Evolutionary conservation across 2,888 invertebrate genomes (phyloP), one percentile per base, ranked within the genome.

Genomic region (Drosophila pegasa): DNA sequence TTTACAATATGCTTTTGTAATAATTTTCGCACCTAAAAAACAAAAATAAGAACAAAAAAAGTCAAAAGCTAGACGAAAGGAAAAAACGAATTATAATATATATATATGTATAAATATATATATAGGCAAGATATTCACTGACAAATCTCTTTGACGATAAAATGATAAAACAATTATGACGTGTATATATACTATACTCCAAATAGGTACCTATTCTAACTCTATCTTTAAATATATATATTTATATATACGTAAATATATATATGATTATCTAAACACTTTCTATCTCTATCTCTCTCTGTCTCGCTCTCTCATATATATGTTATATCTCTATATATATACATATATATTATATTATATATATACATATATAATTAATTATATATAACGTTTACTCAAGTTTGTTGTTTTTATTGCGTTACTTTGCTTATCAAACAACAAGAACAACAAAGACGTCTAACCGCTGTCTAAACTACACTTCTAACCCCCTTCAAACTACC

Each of bases 1-100:
- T 88, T 87, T 87, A 89, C 89, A 87, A 87, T 89, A 87, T 84
- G 87, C 88, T 89, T 87, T 88, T 88, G 88, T 89, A 87, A 89
- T 87, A 89, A 88, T 75, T 88, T 87, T 89, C 83, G 85, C 87
- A 83, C 81, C 73, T 75, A 74, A 60, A 71, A 80, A 69, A 64
- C 47, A 61, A 61, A 55, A 29, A 52, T 2, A 37, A 18, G 5
- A 29, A 27, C 7, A 25, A 52, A 54, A 66, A 68, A 68, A 87
- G 84, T 77, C 69, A 75, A 84, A 76, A 61, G 52, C 50, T 69
- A 72, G 60, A 80, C 56, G 72, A 78, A 63, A 65, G 41, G 63
- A 60, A 58, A 59, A 43, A 38, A 58, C 47, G 61, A 38, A 16
- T n/a, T 16, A 27, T 27, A 43, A n/a, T 10, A 43, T 56, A 56